Conservation (phyloP, 2,113 vertebrate species). For the Connochaetes taurinus region DNA sequence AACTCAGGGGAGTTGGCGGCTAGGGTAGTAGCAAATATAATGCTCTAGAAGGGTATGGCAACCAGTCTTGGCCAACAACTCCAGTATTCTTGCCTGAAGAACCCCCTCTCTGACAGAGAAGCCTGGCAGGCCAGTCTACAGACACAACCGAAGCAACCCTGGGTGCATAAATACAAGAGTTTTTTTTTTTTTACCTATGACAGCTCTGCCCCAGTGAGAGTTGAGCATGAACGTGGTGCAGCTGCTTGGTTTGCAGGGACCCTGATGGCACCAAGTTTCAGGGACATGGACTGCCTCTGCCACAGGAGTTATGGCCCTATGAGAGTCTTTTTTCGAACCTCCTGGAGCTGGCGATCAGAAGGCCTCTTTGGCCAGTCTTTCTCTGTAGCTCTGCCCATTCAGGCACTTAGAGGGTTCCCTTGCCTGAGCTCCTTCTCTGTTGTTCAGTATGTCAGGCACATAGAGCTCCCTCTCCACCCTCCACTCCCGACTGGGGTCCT, state of each 20-base stretch:
- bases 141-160: background rate
- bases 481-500: accelerated
- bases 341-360: background rate
- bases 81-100: too few species aligned
- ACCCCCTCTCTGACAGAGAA: too few species aligned
- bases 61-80: too few species aligned
- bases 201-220: background rate
- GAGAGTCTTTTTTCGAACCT: background rate
- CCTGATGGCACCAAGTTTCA: background rate
- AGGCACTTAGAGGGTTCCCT: too few species aligned
- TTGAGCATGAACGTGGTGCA: background rate
- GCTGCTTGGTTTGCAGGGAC: background rate
- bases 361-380: background rate
- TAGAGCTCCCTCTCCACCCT: accelerated
- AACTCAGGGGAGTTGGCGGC: too few species aligned
- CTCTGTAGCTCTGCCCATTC: too few species aligned
- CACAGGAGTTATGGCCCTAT: background rate
- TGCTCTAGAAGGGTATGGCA: too few species aligned
- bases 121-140: background rate
- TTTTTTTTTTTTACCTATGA: background rate
- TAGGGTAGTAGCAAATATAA: too few species aligned
- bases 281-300: background rate
- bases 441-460: background rate
- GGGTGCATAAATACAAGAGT: background rate
- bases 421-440: too few species aligned